Evolutionary conservation across 2,888 invertebrate genomes (phyloP).

Genomic region (Lepidocyrtoides sp.): DNA sequence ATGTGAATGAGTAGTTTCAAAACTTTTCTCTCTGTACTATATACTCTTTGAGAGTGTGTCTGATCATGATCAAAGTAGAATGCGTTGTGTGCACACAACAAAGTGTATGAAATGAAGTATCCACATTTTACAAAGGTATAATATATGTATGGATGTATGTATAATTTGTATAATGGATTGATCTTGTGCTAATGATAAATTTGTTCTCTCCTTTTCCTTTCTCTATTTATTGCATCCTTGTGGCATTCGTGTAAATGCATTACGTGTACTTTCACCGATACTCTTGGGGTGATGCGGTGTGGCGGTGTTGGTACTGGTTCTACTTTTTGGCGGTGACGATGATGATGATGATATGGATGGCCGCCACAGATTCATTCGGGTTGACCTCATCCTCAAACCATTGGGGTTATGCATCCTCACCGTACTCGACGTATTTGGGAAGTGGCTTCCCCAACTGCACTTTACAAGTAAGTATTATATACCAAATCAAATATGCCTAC

Average conservation of each 20-base stretch:
- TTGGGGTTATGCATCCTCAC: slow-evolving; percentile 95
- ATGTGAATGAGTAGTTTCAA: too few relatives aligned
- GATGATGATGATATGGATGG: slow-evolving; percentile 66
- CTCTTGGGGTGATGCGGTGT: slow-evolving; percentile 67
- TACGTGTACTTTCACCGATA: slow-evolving; percentile 67
- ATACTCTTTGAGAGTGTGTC: not conserved
- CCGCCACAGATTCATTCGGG: slow-evolving; percentile 91
- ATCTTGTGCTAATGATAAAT: slow-evolving; percentile 60
- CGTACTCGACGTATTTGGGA: slow-evolving; percentile 94
- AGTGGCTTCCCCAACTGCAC: slow-evolving; percentile 88
- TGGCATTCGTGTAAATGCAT: slow-evolving; percentile 35
- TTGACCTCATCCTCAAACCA: slow-evolving; percentile 94
- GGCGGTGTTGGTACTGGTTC: slow-evolving; percentile 52
- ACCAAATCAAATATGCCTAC: too few relatives aligned
- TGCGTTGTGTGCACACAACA: not conserved
- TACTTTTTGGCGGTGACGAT: not conserved
- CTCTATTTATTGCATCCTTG: not conserved
- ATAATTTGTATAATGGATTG: slow-evolving; percentile 31
- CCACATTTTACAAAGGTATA: too few relatives aligned
- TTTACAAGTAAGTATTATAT: slow-evolving; percentile 83
- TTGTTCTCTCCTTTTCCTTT: slow-evolving; percentile 40
- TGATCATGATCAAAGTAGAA: not conserved
- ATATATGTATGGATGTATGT: not conserved
- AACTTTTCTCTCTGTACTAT: not conserved
- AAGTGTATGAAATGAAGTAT: not conserved